phyloP scores from a whole-genome alignment of 2,113 vertebrate species.

The Tiliqua scincoides region DNA sequence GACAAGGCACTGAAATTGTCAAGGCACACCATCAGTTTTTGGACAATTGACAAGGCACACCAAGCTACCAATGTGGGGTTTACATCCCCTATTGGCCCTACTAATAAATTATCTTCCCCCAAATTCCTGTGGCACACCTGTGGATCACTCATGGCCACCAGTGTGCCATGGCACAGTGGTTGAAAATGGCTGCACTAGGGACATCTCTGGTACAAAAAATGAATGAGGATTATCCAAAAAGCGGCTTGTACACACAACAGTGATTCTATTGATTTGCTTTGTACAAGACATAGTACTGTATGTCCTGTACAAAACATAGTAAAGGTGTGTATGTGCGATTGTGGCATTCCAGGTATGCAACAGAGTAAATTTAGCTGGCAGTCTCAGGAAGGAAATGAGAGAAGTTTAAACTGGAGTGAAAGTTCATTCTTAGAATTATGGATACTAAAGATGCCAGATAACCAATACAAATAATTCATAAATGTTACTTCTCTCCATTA shows the following conservation, averaged over 20 bases:
- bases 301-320: neutral
- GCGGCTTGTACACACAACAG: neutral
- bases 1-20: no score
- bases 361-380: neutral
- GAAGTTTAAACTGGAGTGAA: neutral
- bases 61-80: no score
- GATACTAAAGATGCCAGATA: neutral
- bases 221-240: constrained; percentile 1
- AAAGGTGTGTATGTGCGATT: neutral
- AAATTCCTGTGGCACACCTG: no score
- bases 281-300: no score
- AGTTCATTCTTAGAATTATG: neutral
- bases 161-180: no score
- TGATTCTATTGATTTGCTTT: neutral
- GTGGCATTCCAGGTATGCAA: neutral
- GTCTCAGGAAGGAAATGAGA: neutral
- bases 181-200: no score
- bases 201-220: constrained; percentile 21
- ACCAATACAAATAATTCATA: neutral
- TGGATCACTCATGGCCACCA: no score
- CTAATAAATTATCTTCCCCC: no score
- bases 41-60: no score
- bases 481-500: neutral
- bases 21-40: no score
- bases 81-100: no score